Conservation (phyloP, 2,888 invertebrate species). For the Zygaena filipendulae region DNA sequence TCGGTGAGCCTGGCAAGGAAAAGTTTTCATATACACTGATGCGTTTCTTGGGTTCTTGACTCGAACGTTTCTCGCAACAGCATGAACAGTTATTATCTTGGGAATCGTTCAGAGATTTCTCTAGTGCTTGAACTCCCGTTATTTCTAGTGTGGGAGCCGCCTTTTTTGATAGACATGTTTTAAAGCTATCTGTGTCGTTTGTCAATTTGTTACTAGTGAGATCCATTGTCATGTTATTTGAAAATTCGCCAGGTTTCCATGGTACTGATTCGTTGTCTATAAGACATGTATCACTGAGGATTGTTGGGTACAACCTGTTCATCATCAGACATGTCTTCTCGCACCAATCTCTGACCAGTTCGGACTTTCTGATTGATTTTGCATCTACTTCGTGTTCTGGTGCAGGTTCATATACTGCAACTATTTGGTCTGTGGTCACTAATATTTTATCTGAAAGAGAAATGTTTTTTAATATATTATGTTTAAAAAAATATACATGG, state of each 20-base stretch:
- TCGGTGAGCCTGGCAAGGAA: slow-evolving; percentile 51
- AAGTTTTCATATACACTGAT: slow-evolving; percentile 51
- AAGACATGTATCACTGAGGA: slow-evolving; percentile 42
- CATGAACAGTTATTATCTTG: slow-evolving; percentile 18
- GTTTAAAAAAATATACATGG: no score
- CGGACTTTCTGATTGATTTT: slow-evolving; percentile 38
- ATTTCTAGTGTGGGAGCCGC: slow-evolving; percentile 28
- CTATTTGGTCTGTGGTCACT: slow-evolving; percentile 67
- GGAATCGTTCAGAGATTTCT: slow-evolving; percentile 24
- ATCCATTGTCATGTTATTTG: slow-evolving; percentile 32
- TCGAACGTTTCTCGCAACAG: slow-evolving; percentile 13
- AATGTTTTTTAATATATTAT: no score
- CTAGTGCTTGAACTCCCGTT: slow-evolving; percentile 38
- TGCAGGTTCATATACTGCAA: slow-evolving; percentile 68
- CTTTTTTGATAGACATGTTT: slow-evolving; percentile 38
- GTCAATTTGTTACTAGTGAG: slow-evolving; percentile 24
- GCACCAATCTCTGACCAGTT: slow-evolving; percentile 54
- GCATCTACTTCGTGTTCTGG: slow-evolving; percentile 26
- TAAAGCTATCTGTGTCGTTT: slow-evolving; percentile 36
- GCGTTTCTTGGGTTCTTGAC: slow-evolving; percentile 21
- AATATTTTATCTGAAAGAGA: slow-evolving; percentile 69
- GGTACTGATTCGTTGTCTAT: slow-evolving; percentile 40
- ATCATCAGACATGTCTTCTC: slow-evolving; percentile 44
- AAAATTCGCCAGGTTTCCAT: slow-evolving; percentile 28
- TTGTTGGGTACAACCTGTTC: slow-evolving; percentile 56